phyloP scores from a whole-genome alignment of 2,888 invertebrate species.

The Amiota communis region DNA sequence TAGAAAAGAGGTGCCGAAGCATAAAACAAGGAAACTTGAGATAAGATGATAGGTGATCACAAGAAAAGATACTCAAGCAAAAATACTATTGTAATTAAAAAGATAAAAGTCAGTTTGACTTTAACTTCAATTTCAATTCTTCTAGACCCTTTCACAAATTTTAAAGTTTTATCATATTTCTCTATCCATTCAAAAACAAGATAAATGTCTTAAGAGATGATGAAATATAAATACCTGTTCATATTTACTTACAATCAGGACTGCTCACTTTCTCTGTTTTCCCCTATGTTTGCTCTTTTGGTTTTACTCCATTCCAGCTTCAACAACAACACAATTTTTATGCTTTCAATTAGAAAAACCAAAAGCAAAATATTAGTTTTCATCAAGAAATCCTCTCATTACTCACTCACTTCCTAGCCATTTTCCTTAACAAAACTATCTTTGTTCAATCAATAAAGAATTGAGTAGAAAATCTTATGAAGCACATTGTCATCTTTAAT shows the following conservation, averaged over 20 bases:
- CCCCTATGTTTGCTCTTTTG: not conserved
- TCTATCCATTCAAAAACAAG: no score
- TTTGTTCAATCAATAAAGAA: no score
- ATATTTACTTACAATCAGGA: slow-evolving; percentile 3
- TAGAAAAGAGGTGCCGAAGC: not conserved
- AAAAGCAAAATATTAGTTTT: slow-evolving; percentile 1
- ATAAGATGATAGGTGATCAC: not conserved
- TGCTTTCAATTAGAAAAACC: slow-evolving; percentile 6
- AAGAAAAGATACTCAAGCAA: no score
- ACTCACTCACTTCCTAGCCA: no score
- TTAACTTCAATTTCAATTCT: no score
- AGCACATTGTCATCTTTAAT: not conserved
- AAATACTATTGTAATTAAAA: no score
- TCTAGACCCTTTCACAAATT: no score
- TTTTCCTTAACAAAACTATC: no score
- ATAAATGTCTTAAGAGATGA: no score
- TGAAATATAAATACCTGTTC: no score
- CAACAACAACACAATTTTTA: not conserved
- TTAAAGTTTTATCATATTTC: no score
- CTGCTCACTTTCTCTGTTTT: not conserved
- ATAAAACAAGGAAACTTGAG: not conserved
- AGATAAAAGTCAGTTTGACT: no score
- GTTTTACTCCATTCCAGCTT: not conserved
- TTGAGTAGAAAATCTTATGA: not conserved
- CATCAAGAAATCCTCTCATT: not conserved